Conservation (phyloP, 1,140 invertebrate species). For the Trissolcus basalis region DNA sequence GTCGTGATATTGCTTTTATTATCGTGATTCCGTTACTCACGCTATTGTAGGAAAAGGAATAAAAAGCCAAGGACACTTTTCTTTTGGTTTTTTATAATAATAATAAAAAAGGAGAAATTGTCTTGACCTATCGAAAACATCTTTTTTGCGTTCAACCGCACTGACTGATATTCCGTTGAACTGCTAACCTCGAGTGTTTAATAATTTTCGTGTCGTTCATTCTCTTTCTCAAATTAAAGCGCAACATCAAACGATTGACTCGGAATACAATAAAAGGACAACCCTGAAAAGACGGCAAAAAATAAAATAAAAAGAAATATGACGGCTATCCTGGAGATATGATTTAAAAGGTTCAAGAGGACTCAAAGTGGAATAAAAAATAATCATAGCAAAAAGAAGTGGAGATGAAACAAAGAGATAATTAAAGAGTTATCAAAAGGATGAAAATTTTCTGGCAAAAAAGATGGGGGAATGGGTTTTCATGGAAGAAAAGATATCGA, state of each 20-base stretch:
- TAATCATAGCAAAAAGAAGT: constrained; percentile 14
- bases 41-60: constrained; percentile 33
- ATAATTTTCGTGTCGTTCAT: constrained; percentile 18
- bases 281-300: constrained; percentile 11
- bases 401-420: constrained; percentile 31
- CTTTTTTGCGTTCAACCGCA: constrained; percentile 32
- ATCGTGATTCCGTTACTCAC: constrained; percentile 55
- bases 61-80: constrained; percentile 10
- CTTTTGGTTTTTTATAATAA: too few relatives aligned
- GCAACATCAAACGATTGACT: constrained; percentile 37
- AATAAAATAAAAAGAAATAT: constrained; percentile 33
- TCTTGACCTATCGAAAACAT: constrained; percentile 14
- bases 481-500: neutral
- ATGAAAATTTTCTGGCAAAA: neutral
- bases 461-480: neutral
- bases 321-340: constrained; percentile 15
- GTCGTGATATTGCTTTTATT: constrained; percentile 60
- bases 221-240: constrained; percentile 29
- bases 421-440: constrained; percentile 2
- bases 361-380: constrained; percentile 24
- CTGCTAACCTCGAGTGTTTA: neutral
- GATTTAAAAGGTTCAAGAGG: constrained; percentile 35
- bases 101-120: too few relatives aligned
- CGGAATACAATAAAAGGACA: neutral
- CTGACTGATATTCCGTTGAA: constrained; percentile 22